phyloP scores from a whole-genome alignment of 2,113 vertebrate genomes.

The Mustelus asterias region DNA sequence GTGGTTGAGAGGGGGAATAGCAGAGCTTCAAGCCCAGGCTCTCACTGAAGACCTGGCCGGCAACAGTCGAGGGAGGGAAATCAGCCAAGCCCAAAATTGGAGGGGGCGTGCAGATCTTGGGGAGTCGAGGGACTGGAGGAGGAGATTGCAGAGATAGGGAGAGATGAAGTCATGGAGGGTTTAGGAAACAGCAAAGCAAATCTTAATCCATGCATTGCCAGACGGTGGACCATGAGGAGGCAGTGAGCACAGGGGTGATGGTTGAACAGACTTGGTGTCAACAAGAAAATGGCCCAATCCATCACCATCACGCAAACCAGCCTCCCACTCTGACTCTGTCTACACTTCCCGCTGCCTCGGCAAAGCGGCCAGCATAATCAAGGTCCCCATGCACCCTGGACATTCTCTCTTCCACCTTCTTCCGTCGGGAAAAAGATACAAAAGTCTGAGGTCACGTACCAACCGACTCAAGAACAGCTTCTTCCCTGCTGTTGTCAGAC shows the following conservation, averaged over 20 bases:
- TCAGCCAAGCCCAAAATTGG: no score
- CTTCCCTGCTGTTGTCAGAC: no score
- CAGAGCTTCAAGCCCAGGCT: neutral
- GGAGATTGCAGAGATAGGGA: neutral
- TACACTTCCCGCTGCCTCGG: no score
- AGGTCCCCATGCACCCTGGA: no score
- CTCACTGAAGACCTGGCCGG: neutral
- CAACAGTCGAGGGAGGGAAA: neutral
- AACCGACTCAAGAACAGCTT: no score
- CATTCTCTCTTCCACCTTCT: no score
- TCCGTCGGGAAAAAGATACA: no score
- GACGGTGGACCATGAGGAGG: neutral
- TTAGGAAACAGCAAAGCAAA: neutral
- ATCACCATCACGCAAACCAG: no score
- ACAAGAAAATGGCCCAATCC: neutral
- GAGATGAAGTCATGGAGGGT: neutral
- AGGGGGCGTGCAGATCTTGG: neutral
- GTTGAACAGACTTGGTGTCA: neutral
- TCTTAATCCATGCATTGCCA: neutral
- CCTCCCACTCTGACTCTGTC: no score
- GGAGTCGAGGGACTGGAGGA: neutral
- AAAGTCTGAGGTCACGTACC: no score
- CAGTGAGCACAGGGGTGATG: neutral
- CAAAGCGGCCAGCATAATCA: no score
- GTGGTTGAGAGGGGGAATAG: neutral